Evolutionary conservation across 2,113 vertebrate species (phyloP).

Genomic region (Lanius collurio): DNA sequence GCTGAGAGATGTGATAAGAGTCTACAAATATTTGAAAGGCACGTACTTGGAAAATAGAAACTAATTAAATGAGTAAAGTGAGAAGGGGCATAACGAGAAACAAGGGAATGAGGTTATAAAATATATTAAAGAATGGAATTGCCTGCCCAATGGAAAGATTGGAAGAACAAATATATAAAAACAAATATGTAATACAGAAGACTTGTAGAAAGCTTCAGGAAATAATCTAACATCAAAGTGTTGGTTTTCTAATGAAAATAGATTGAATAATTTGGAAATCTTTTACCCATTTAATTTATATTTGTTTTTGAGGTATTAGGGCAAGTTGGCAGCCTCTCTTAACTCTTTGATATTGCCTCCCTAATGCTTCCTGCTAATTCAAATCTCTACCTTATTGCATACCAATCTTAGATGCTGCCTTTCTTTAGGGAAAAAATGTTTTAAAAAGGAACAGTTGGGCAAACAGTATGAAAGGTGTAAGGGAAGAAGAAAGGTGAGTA

Average conservation of each 20-base stretch:
- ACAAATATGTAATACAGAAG: neutral
- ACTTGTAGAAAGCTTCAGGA: neutral
- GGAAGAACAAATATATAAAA: neutral
- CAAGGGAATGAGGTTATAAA: conserved; percentile 10
- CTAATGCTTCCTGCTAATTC: neutral
- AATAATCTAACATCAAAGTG: conserved; percentile 18
- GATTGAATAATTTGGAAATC: conserved; percentile 3
- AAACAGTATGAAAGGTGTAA: neutral
- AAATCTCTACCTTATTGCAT: neutral
- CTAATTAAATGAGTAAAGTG: neutral
- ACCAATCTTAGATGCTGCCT: neutral
- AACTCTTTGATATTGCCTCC: neutral
- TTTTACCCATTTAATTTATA: conserved; percentile 5
- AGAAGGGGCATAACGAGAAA: neutral
- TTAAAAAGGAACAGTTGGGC: neutral
- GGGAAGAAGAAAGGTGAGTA: neutral
- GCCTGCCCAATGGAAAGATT: neutral
- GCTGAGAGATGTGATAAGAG: neutral
- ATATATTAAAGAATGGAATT: neutral
- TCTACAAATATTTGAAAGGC: conserved; percentile 1
- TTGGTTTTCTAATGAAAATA: conserved; percentile 14
- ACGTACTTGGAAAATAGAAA: neutral
- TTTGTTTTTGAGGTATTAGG: conserved; percentile 29
- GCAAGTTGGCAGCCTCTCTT: conserved; percentile 9
- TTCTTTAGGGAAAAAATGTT: neutral